Evolutionary conservation across 2,888 invertebrate species (phyloP).

Genomic region (Nomada lathburiana): DNA sequence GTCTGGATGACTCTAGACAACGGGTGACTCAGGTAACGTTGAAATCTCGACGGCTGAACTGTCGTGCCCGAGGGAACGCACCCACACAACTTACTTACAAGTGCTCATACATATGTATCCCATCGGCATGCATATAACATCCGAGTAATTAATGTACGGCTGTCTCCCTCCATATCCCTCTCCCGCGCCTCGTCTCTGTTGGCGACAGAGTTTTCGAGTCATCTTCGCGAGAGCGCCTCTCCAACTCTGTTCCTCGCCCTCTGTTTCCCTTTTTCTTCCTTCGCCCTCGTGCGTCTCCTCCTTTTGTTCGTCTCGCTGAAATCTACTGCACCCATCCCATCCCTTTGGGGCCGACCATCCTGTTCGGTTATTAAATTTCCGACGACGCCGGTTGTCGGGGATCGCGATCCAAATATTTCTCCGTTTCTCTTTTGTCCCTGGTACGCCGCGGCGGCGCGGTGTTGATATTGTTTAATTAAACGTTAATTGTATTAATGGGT

Average conservation of each 20-base stretch:
- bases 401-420: slow-evolving; percentile 24
- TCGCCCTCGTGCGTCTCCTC: slow-evolving; percentile 13
- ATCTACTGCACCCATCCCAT: too few species aligned
- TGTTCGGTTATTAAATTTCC: slow-evolving; percentile 6
- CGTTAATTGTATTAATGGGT: too few species aligned
- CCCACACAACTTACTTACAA: slow-evolving; percentile 63
- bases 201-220: slow-evolving; percentile 18
- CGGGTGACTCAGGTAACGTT: slow-evolving; percentile 13
- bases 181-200: neutral
- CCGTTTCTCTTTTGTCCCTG: slow-evolving; percentile 16
- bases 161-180: slow-evolving; percentile 21
- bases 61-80: slow-evolving; percentile 27
- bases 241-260: slow-evolving; percentile 5
- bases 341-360: neutral
- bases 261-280: neutral
- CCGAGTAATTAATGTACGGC: slow-evolving; percentile 77
- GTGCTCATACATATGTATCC: slow-evolving; percentile 73
- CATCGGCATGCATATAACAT: slow-evolving; percentile 77
- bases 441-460: neutral
- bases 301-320: slow-evolving; percentile 14
- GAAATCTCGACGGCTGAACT: slow-evolving; percentile 38
- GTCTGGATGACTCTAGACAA: slow-evolving; percentile 37
- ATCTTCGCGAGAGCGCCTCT: slow-evolving; percentile 16
- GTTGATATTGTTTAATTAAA: slow-evolving; percentile 23
- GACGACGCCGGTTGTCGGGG: slow-evolving; percentile 33